phyloP scores from a whole-genome alignment of 2,888 invertebrate species.

The Eupithecia inturbata region DNA sequence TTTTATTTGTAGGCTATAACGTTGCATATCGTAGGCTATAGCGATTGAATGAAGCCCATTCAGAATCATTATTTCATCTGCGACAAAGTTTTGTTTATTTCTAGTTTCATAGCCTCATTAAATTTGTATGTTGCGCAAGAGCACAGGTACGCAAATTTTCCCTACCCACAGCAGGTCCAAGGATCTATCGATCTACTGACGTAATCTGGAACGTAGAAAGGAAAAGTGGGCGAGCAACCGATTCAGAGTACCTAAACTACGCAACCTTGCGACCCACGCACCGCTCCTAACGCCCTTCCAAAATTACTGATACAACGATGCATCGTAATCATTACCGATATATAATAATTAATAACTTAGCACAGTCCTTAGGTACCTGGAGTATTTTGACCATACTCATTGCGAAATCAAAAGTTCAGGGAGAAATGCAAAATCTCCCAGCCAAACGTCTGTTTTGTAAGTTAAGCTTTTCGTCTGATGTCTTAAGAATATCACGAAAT shows the following conservation, averaged over 20 bases:
- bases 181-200: conserved; percentile 60
- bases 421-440: background rate
- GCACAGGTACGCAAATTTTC: conserved; percentile 25
- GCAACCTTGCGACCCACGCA: conserved; percentile 77
- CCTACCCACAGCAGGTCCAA: conserved; percentile 46
- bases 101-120: conserved; percentile 2
- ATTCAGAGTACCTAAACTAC: conserved; percentile 52
- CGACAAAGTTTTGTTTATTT: background rate
- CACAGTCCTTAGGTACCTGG: background rate
- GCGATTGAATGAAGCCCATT: background rate
- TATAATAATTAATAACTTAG: background rate
- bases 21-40: background rate
- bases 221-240: conserved; percentile 80
- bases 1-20: background rate
- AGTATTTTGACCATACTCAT: background rate
- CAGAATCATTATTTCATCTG: background rate
- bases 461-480: background rate
- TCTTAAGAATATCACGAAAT: background rate
- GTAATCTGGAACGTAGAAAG: conserved; percentile 82
- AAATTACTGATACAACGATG: conserved; percentile 46
- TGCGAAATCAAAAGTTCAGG: background rate
- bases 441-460: background rate
- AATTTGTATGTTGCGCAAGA: conserved; percentile 18
- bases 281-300: conserved; percentile 53
- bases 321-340: conserved; percentile 24